phyloP scores from a whole-genome alignment of 2,113 vertebrate genomes.

The Sterrhoptilus dennistouni region DNA sequence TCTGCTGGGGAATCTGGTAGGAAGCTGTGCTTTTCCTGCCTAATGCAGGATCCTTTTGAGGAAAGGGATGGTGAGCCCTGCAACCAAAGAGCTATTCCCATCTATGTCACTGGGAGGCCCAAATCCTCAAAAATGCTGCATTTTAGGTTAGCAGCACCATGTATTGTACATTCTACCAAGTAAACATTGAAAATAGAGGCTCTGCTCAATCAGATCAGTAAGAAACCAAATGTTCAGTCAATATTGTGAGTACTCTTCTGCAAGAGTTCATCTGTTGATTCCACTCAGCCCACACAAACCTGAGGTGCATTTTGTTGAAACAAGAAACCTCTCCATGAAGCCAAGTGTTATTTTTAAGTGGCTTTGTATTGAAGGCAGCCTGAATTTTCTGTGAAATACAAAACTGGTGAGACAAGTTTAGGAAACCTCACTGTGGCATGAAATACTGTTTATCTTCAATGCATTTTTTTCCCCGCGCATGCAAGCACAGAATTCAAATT shows the following conservation, averaged over 20 bases:
- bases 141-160: not conserved
- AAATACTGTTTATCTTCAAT: not conserved
- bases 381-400: not conserved
- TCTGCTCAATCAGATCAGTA: not conserved
- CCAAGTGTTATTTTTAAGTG: constrained; percentile 30
- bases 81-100: not conserved
- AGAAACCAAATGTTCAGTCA: constrained; percentile 40
- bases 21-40: not conserved
- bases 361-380: not conserved
- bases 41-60: not conserved
- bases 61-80: not conserved
- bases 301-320: constrained; percentile 16
- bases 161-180: not conserved
- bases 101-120: not conserved
- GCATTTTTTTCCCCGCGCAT: not conserved
- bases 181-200: not conserved
- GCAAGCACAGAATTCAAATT: not conserved
- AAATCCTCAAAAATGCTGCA: not conserved
- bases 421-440: not conserved
- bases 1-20: not conserved
- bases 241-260: not conserved
- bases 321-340: constrained; percentile 15
- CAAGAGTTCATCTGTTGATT: not conserved
- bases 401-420: not conserved
- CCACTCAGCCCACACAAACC: constrained; percentile 4